A percentile compares a stretch with the other conserved stretches of the same genome.
Conservation (phyloP, 2,113 vertebrate species). For the Sapayoa aenigma region DNA sequence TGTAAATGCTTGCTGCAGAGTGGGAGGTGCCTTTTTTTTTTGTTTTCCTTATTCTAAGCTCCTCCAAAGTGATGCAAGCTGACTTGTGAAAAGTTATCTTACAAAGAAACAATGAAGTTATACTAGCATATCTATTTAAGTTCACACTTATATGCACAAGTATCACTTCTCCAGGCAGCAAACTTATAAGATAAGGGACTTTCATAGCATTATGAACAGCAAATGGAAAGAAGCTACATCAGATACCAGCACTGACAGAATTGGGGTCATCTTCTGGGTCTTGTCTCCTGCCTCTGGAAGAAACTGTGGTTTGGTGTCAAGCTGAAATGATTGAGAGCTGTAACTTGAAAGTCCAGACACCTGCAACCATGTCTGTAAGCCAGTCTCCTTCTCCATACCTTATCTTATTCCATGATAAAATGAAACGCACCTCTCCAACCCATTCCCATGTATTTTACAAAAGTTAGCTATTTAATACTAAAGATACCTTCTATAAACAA, state of each 20-base stretch:
- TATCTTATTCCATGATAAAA: not conserved
- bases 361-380: not conserved
- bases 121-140: not conserved
- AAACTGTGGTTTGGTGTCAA: not conserved
- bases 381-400: not conserved
- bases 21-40: not conserved
- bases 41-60: not conserved
- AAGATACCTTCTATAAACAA: not conserved
- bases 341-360: not conserved
- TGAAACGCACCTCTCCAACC: not conserved
- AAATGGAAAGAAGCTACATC: not conserved
- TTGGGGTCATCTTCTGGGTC: not conserved
- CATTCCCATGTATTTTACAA: not conserved
- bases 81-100: not conserved
- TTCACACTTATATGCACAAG: not conserved
- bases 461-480: not conserved
- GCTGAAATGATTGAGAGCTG: not conserved
- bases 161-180: not conserved
- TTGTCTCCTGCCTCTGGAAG: not conserved
- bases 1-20: not conserved
- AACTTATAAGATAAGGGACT: not conserved
- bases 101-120: constrained; percentile 2
- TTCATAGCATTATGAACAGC: not conserved
- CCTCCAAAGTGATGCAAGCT: not conserved
- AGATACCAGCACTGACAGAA: constrained; percentile 5